These are phyloP conservation scores for Astatotilapia flaviijosephi DNA, from an alignment of 2,113 vertebrate genomes.

Conservation along the genomic window DNA sequence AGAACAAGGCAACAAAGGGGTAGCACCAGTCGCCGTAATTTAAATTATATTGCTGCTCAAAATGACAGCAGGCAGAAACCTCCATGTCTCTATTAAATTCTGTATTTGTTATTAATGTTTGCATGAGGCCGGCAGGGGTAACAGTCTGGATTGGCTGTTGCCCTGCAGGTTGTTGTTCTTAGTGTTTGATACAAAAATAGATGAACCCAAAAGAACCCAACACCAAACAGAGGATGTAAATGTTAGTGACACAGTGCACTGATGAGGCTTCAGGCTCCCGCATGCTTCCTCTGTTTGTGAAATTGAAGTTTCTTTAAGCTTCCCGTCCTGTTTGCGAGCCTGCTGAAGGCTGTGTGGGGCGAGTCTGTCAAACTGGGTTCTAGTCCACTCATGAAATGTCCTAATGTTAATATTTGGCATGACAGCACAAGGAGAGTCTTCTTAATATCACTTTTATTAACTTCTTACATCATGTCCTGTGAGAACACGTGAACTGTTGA, in stretches of 20 bases:
- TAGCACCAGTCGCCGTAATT: background rate
- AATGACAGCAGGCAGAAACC: rapidly evolving
- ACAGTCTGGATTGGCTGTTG: background rate
- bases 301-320: background rate
- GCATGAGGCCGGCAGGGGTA: background rate
- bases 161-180: background rate
- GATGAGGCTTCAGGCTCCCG: background rate
- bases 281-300: background rate
- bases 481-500: background rate
- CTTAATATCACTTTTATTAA: background rate
- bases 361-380: background rate
- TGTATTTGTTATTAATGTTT: background rate
- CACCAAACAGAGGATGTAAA: background rate
- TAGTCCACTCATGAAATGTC: background rate
- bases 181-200: background rate
- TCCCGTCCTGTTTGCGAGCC: background rate
- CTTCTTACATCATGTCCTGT: background rate
- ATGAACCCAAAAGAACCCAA: background rate
- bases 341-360: background rate
- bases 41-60: background rate
- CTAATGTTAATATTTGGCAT: background rate
- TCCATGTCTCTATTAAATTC: background rate
- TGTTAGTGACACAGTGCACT: background rate
- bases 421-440: background rate
- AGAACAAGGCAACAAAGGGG: background rate